Evolutionary conservation across 2,113 vertebrate species (phyloP).

Genomic region (Channa argus): DNA sequence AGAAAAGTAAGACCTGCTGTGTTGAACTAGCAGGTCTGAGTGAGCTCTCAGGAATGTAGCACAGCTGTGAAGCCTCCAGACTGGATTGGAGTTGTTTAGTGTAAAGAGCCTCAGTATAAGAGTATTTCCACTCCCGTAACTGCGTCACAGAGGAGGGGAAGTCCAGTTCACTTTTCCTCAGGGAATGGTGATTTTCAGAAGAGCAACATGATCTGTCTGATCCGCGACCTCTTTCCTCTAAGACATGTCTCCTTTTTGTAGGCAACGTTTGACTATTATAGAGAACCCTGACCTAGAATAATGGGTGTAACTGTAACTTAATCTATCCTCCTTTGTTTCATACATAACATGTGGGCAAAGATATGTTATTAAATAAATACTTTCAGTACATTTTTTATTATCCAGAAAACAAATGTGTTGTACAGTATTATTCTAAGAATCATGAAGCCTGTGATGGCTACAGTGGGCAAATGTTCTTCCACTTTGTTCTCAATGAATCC

Average conservation of each 20-base stretch:
- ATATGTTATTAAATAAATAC: no score
- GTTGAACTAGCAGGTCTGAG: neutral
- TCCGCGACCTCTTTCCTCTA: neutral
- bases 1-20: constrained; percentile 9
- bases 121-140: neutral
- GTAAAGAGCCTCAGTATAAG: neutral
- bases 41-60: constrained; percentile 54
- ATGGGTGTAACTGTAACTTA: neutral
- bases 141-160: neutral
- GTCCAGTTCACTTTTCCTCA: neutral
- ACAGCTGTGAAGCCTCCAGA: constrained; percentile 39
- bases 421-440: no score
- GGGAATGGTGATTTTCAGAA: neutral
- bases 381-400: no score
- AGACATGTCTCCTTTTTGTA: neutral
- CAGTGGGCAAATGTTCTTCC: no score
- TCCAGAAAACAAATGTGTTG: no score
- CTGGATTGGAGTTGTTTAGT: neutral
- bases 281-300: constrained; percentile 5
- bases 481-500: no score
- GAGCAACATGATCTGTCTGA: neutral
- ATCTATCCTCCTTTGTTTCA: no score
- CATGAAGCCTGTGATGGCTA: no score
- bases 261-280: neutral
- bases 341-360: no score